Evolutionary conservation across 1,140 invertebrate species (phyloP), one percentile per base, ranked within the genome.

Genomic region (Cydia pomonella): DNA sequence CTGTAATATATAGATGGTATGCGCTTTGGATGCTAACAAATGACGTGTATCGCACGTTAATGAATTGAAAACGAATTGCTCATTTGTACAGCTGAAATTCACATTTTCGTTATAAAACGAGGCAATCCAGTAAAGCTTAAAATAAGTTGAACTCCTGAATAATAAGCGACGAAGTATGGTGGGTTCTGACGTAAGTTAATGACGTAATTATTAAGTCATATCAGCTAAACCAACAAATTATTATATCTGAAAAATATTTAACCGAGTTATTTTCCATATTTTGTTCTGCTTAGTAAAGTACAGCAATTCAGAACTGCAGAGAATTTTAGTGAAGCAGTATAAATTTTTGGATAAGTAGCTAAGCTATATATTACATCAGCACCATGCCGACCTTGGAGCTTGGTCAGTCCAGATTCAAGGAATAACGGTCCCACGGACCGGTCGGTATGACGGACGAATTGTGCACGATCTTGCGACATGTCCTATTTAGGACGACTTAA

Each of bases 401-500:
- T 66, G 63, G 33, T 18, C 64, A 69, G n/a, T 69, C 64, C 64
- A 38, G 64, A 10, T 33, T 33, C 64, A 69, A 69, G 64, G 64
- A 69, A 69, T 38, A 41, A 69, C 33, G 64, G 64, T 69, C 64
- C 29, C 64, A 69, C 64, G 64, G 29, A 50, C 71, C 38, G 38
- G 44, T 44, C 10, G 21, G 71, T 72, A 72, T 72, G 38, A 47
- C 71, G 71, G 38, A 72, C 71, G 44, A 47, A 50, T 72, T 47
- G 71, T 69, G 64, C 64, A 79, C 47, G 23, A 75, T 75, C 80
- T 85, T 82, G 79, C 82, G 81, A 79, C 85, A 86, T 81, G 80
- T 77, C 75, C 84, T 82, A 92, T 87, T 88, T 84, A 80, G 81
- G 79, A 78, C 83, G 85, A 79, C 85, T 91, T 90, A 91, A 91